Conservation (phyloP, 1,140 invertebrate genomes). For the Habropoda laboriosa region DNA sequence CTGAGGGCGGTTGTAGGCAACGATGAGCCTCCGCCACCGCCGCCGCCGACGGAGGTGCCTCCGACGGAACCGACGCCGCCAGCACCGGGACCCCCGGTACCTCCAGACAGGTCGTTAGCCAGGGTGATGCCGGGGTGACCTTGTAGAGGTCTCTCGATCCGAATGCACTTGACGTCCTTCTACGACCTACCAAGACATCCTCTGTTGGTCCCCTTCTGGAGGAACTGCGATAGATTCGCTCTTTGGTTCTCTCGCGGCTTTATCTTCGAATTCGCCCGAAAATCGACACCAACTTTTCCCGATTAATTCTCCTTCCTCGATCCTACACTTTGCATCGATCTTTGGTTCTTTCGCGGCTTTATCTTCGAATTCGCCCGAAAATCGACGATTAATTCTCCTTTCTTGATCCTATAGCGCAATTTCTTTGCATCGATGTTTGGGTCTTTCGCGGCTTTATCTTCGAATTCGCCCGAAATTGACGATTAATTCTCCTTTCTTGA, state of each 20-base stretch:
- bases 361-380: no score
- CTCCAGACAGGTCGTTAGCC: constrained; percentile 81
- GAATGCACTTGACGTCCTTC: constrained; percentile 20
- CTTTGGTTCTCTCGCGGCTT: neutral
- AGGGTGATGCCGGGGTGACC: constrained; percentile 81
- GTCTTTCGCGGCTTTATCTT: no score
- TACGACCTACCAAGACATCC: constrained; percentile 49
- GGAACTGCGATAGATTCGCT: neutral
- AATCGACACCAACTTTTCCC: neutral
- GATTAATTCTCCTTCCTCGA: no score
- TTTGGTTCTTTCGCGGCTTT: neutral
- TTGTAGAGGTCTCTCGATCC: constrained; percentile 67
- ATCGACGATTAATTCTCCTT: no score
- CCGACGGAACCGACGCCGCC: constrained; percentile 76
- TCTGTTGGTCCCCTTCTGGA: constrained; percentile 11
- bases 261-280: neutral
- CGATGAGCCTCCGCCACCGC: constrained; percentile 65
- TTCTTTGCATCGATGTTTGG: no score
- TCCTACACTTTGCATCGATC: neutral
- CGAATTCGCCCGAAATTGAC: no score
- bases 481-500: no score
- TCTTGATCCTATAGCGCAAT: no score
- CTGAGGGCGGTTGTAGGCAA: constrained; percentile 81
- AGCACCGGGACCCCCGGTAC: constrained; percentile 77
- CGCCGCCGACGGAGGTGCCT: constrained; percentile 68